These are phyloP conservation scores for Antechinus stuartii DNA, from an alignment of 2,113 vertebrate species.

Conservation along the genomic window DNA sequence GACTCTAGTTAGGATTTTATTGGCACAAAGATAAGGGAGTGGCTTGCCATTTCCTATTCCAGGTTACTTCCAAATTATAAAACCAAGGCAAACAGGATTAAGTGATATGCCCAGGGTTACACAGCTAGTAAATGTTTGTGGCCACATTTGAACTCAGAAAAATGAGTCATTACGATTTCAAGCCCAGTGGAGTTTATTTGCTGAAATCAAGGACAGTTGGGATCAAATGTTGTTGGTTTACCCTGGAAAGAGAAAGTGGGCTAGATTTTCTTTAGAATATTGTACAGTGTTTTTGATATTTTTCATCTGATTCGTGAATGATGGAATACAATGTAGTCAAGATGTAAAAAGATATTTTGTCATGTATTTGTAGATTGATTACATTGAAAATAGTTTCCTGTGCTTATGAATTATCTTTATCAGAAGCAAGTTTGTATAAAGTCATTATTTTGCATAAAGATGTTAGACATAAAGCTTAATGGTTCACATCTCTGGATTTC, in stretches of 20 bases:
- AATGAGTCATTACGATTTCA: too few relatives aligned
- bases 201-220: too few relatives aligned
- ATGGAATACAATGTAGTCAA: neutral
- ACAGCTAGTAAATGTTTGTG: too few relatives aligned
- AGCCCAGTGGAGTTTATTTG: too few relatives aligned
- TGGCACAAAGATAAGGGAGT: too few relatives aligned
- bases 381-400: slow-evolving; percentile 1
- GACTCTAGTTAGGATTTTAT: too few relatives aligned
- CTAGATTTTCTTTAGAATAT: neutral
- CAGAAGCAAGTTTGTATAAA: neutral
- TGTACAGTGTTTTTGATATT: neutral
- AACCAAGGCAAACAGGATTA: too few relatives aligned
- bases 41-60: too few relatives aligned
- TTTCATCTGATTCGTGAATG: neutral
- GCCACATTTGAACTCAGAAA: too few relatives aligned
- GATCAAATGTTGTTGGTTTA: neutral
- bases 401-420: slow-evolving; percentile 8
- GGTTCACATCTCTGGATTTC: slow-evolving; percentile 31
- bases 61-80: too few relatives aligned
- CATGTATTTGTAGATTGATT: neutral
- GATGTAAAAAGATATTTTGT: neutral
- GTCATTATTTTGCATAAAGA: slow-evolving; percentile 19
- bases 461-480: neutral
- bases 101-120: too few relatives aligned
- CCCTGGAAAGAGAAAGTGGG: neutral